Evolutionary conservation across 2,797 vertebrate genomes (phyloP), one percentile per base, ranked within the genome.

Genomic region (Cetoscarus ocellatus): DNA sequence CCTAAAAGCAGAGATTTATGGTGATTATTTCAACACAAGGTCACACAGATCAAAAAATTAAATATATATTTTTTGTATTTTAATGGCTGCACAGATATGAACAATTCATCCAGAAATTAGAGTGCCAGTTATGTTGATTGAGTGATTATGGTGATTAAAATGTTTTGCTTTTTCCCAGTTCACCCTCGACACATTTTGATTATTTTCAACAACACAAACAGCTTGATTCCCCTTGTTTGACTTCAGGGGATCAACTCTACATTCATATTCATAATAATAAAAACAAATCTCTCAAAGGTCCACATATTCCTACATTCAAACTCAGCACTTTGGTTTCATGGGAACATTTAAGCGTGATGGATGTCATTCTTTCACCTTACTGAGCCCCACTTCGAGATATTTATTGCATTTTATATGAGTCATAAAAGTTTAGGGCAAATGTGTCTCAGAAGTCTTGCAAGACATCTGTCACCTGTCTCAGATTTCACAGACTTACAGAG

Each of bases 1-100:
- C 97, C 98, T 99, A 87, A 45, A 86, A 95, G 69, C 3, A 89
- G 63, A 90, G 5, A 78, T 7, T 53, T 61, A 42, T 48, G 42
- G 49, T 78, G 36, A 80, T 77, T 72, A 84, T 64, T 51, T 50
- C 34, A 70, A 70, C 17, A 64, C 17, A 67, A 56, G 43, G 36
- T 68, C 53, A 68, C 4, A 42, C 17, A 17, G 50, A 51, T 34
- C 11, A 34, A 51, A 34, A 11, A 5, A 12, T 13, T 7, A 34
- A 13, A 14, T 13, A 14, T 27, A 34, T 7, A 51, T 2, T 45
- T 45, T 51, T 12, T 50, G 5, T 34, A 7, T 6, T 34, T 13
- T 1, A 50, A 48, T 15, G 48, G 18, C 48, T 35, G 38, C 35
- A 19, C 18, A 12, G 35, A 61, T 59, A 52, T 50, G 0, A 38